Conservation (phyloP, 2,113 vertebrate species). For the Etheostoma cragini region DNA sequence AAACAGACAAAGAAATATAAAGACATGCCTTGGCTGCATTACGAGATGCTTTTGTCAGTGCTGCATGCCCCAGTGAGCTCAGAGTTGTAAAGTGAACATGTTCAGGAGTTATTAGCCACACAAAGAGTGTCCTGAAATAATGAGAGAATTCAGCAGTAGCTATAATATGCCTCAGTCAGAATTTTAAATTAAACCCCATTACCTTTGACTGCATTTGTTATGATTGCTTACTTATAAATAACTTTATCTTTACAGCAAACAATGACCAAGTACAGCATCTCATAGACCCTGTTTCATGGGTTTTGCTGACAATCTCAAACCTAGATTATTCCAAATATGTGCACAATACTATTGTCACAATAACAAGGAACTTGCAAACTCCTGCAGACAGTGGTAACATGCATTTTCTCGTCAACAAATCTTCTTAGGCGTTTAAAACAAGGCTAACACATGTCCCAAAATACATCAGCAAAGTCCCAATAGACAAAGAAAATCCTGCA, state of each 20-base stretch:
- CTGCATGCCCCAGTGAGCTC: conserved; percentile 22
- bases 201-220: background rate
- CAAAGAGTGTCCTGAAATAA: conserved; percentile 6
- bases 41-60: conserved; percentile 37
- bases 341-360: background rate
- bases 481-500: conserved; percentile 12
- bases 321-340: conserved; percentile 1
- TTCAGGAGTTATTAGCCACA: conserved; percentile 23
- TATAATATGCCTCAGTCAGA: conserved; percentile 3
- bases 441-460: conserved; percentile 10
- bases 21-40: conserved; percentile 5
- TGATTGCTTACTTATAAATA: conserved; percentile 21
- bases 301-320: conserved; percentile 3
- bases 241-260: background rate
- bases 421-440: background rate
- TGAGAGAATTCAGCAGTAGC: conserved; percentile 5
- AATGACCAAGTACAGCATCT: background rate
- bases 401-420: conserved; percentile 10
- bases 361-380: background rate
- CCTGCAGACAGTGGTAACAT: conserved; percentile 3
- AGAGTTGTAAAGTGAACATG: conserved; percentile 23
- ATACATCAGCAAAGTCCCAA: background rate
- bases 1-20: conserved; percentile 58
- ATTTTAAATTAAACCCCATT: conserved; percentile 20
- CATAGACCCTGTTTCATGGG: conserved; percentile 7